phyloP scores from a whole-genome alignment of 2,888 invertebrate species.

The Lucinisca nassula region DNA sequence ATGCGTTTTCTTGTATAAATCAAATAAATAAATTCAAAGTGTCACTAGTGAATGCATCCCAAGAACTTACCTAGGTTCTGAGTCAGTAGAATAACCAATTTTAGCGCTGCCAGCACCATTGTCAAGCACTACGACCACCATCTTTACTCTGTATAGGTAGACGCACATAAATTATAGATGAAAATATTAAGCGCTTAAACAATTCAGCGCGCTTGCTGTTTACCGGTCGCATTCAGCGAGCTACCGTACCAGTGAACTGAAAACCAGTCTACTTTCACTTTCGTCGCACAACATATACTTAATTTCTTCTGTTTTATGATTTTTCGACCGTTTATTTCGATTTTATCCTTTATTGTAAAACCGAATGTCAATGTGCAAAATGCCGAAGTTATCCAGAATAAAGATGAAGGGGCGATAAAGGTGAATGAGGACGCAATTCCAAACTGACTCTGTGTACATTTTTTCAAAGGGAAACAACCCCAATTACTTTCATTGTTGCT shows the following conservation, averaged over 20 bases:
- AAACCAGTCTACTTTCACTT: slow-evolving; percentile 10
- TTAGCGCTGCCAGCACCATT: slow-evolving; percentile 97
- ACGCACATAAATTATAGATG: neutral
- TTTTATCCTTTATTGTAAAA: too few relatives aligned
- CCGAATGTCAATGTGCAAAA: too few relatives aligned
- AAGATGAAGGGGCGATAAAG: too few relatives aligned
- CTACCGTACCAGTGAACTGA: neutral
- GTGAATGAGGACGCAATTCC: neutral
- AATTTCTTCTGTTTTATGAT: too few relatives aligned
- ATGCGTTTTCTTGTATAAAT: too few relatives aligned
- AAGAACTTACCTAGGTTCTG: slow-evolving; percentile 91
- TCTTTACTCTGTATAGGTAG: slow-evolving; percentile 52
- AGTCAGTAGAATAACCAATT: slow-evolving; percentile 93
- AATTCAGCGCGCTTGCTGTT: neutral
- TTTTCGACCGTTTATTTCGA: too few relatives aligned
- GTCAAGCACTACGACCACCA: slow-evolving; percentile 91
- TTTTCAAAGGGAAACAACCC: neutral
- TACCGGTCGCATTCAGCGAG: neutral
- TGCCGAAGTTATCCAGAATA: too few relatives aligned
- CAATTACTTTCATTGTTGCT: slow-evolving; percentile 9
- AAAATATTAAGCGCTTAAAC: neutral
- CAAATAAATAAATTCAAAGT: too few relatives aligned
- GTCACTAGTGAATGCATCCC: too few relatives aligned
- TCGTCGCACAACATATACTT: too few relatives aligned
- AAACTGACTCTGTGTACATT: too few relatives aligned